Evolutionary conservation across 2,113 vertebrate genomes (phyloP), one percentile per base, ranked within the genome.

Genomic region (Rhinoderma darwinii): DNA sequence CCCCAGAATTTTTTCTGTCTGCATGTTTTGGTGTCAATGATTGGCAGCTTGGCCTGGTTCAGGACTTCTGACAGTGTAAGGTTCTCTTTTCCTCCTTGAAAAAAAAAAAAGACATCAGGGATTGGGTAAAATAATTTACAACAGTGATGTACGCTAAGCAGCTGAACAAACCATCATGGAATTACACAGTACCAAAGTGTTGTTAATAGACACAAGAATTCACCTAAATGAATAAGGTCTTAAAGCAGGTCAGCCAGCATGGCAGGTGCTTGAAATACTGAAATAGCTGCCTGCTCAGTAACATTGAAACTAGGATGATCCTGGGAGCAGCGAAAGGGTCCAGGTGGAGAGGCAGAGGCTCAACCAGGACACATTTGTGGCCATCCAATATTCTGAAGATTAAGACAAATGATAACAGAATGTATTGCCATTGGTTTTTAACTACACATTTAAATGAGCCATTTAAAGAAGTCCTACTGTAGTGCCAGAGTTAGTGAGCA

Each of bases 1-100:
- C 95, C 96, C 95, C 95, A 96, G 89, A 94, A 95, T 74, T 94
- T 95, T 91, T 94, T 94, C 88, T 93, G 94, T 66, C 84, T 37
- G 44, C 94, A 94, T 37, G 92, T 95, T 76, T 92, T 94, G 88
- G 90, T 92, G 90, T 93, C 95, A 2, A 94, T 93, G 91, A 95
- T 91, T 56, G 93, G 92, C 39, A 94, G 91, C 6, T 93, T 91
- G 35, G 93, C 94, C 89, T 94, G 94, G 84, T 95, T 95, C 77
- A 94, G 84, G 9, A 92, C 89, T 84, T 94, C 92, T 2, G 94
- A 93, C 73, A 94, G 79, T 27, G 91, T 93, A 37, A 92, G 90
- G 6, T 92, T 95, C 79, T 93, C 92, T 88, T 94, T 94, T 10
- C 92, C 91, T 20, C 94, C 94, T 94, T 89, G 10, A 44, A 10